Evolutionary conservation across 1,140 invertebrate genomes (phyloP), one percentile per base, ranked within the genome.

Genomic region (Orius insidiosus): DNA sequence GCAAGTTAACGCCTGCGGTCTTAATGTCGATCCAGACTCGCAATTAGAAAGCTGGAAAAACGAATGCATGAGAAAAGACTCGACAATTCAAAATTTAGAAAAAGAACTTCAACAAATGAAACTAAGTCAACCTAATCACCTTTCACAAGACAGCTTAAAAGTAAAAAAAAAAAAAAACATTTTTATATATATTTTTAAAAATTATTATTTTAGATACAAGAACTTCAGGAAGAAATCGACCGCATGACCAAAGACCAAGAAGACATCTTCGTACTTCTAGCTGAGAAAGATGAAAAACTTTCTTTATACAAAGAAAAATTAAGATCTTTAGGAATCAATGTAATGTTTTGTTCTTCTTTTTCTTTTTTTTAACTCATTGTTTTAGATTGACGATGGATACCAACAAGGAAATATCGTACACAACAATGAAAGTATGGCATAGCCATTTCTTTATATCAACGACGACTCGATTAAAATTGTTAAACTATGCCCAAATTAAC

Each of bases 171-270:
- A n/a, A n/a, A n/a, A n/a, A n/a, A n/a, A n/a, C n/a, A n/a, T n/a
- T n/a, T 39, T 16, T 43, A 14, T 38, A 11, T 18, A 30, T 47
- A 6, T 13, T 36, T 10, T 11, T 41, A 14, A 16, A 19, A 5
- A 10, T 37, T 42, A 5, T 18, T 32, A n/a, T n/a, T 45, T 31
- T 15, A 45, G 38, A 33, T 15, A 16, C 6, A 37, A 37, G 31
- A 45, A 47, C 11, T 46, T 9, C 46, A 44, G 5, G 58, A 60
- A 0, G 75, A 89, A 50, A 56, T 88, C 48, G 74, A 79, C 19
- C 74, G 68, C 50, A 58, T 86, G 35, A 76, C 74, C 58, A 89
- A 82, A 59, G 89, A 95, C 59, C 88, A 93, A 61, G 89, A 94
- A 54, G 85, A 94, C 65, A 63, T 94, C 50, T 63, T 95, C 13